These are phyloP conservation scores for Eupsittula cactorum DNA, from an alignment of 2,113 vertebrate species.

Conservation along the genomic window DNA sequence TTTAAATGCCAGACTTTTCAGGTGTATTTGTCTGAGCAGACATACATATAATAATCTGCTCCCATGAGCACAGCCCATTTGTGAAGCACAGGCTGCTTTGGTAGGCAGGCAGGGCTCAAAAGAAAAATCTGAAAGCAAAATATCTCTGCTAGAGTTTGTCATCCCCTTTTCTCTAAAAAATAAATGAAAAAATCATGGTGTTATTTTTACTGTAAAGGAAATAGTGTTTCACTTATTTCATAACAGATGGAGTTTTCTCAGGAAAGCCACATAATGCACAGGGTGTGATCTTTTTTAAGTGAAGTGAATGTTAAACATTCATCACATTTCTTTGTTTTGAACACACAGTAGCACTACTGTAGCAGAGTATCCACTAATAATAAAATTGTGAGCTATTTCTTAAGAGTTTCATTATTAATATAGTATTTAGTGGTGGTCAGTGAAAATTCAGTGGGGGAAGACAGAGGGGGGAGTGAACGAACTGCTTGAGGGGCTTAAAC, in stretches of 20 bases:
- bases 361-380: constrained; percentile 23
- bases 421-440: neutral
- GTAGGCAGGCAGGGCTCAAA: constrained; percentile 38
- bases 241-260: constrained; percentile 60
- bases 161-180: constrained; percentile 16
- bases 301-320: constrained; percentile 48
- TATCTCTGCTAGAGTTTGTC: constrained; percentile 16
- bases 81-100: constrained; percentile 21
- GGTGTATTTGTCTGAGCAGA: constrained; percentile 40
- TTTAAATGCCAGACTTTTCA: constrained; percentile 56
- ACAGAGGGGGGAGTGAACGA: no score
- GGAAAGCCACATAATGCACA: constrained; percentile 61
- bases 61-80: constrained; percentile 42
- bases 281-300: constrained; percentile 46
- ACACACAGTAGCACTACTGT: constrained; percentile 31
- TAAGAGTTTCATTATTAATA: constrained; percentile 29
- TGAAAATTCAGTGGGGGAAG: constrained; percentile 21
- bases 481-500: no score
- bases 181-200: neutral
- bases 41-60: constrained; percentile 50
- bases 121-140: constrained; percentile 45
- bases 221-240: constrained; percentile 28
- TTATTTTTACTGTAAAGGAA: constrained; percentile 54
- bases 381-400: constrained; percentile 25
- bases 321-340: constrained; percentile 55